Conservation (phyloP, 37 sponge, comb jelly and placozoan genomes). For the Chondrosia reniformis region DNA sequence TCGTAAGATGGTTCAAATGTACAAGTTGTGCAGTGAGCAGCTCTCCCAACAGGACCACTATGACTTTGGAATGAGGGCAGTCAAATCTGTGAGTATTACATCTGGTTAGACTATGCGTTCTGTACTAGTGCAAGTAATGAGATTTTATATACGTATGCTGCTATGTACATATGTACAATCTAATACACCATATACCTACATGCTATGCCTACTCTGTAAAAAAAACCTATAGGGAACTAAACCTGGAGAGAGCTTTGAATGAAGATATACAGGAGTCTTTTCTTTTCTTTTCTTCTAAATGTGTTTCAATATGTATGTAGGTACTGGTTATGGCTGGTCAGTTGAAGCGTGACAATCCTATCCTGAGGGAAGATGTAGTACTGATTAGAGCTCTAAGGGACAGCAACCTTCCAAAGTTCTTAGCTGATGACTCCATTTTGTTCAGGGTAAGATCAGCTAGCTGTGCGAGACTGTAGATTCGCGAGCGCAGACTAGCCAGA, state of each 20-base stretch:
- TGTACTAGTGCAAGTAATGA: not conserved
- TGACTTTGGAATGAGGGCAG: constrained; percentile 99
- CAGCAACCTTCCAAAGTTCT: constrained; percentile 97
- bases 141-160: not conserved
- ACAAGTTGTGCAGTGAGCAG: constrained; percentile 98
- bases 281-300: no score
- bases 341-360: constrained; percentile 92
- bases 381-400: constrained; percentile 94
- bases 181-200: not conserved
- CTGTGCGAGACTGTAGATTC: not conserved
- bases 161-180: not conserved
- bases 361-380: constrained; percentile 86
- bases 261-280: no score
- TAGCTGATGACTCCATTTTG: constrained; percentile 89
- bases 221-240: no score
- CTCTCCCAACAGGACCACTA: constrained; percentile 98
- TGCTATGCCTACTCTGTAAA: no score
- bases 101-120: no score
- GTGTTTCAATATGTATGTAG: constrained; percentile 21
- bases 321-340: constrained; percentile 98
- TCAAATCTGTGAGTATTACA: constrained; percentile 91
- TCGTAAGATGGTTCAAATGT: constrained; percentile 97
- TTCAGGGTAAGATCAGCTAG: constrained; percentile 60
- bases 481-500: not conserved
- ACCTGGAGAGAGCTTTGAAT: no score